phyloP scores from a whole-genome alignment of 2,113 vertebrate genomes.

The Vidua macroura region DNA sequence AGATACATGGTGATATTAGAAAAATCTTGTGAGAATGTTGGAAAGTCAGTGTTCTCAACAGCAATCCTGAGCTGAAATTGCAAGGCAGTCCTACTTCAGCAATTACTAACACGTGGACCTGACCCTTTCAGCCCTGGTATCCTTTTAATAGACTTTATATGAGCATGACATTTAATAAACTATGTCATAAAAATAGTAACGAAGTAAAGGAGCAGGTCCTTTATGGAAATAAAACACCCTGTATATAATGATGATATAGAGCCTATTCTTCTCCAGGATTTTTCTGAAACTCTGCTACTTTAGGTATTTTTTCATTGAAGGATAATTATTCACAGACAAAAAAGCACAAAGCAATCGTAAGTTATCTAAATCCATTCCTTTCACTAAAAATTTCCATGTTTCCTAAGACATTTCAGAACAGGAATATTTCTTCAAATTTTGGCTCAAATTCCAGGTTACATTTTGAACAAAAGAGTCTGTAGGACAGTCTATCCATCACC shows the following conservation, averaged over 20 bases:
- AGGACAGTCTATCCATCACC: not conserved
- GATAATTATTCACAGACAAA: not conserved
- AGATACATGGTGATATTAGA: not conserved
- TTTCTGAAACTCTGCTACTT: not conserved
- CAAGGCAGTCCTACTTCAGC: not conserved
- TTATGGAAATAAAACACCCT: not conserved
- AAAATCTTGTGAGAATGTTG: not conserved
- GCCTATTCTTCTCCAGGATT: not conserved
- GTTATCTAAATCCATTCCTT: not conserved
- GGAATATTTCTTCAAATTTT: conserved; percentile 15
- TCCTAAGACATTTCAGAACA: not conserved
- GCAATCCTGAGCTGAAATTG: not conserved
- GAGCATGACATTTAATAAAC: not conserved
- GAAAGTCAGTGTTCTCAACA: not conserved
- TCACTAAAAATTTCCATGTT: not conserved
- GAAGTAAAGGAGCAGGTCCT: not conserved
- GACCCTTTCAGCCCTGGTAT: not conserved
- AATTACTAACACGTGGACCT: not conserved
- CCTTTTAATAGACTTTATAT: not conserved
- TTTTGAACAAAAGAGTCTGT: not conserved
- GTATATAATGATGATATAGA: not conserved
- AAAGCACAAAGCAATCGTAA: not conserved
- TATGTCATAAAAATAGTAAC: not conserved
- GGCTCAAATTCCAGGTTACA: conserved; percentile 9
- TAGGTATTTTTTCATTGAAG: not conserved